phyloP scores from a whole-genome alignment of 2,888 invertebrate genomes.

The Tromatobia lineatoria region DNA sequence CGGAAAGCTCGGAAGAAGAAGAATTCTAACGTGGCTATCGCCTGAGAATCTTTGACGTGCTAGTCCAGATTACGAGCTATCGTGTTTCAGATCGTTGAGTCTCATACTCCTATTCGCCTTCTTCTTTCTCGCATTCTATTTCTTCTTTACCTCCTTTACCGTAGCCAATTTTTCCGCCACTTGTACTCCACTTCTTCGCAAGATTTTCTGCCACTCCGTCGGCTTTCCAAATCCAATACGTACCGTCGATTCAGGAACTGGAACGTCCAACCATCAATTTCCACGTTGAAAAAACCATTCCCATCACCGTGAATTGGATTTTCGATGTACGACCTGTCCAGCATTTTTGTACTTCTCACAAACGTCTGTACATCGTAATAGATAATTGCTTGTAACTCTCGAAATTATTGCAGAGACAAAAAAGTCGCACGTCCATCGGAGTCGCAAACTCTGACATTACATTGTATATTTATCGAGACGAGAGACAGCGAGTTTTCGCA shows the following conservation, averaged over 20 bases:
- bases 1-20: conserved; percentile 14
- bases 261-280: conserved; percentile 50
- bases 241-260: conserved; percentile 42
- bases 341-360: conserved; percentile 32
- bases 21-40: conserved; percentile 47
- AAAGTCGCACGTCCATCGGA: conserved; percentile 14
- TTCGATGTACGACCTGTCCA: conserved; percentile 16
- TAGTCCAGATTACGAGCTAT: conserved; percentile 55
- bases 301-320: conserved; percentile 5
- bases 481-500: conserved; percentile 31
- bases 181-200: conserved; percentile 17
- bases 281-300: conserved; percentile 1
- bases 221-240: conserved; percentile 1
- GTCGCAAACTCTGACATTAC: conserved; percentile 53
- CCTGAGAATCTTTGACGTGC: conserved; percentile 45
- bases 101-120: conserved; percentile 7
- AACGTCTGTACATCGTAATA: conserved; percentile 37
- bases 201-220: neutral
- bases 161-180: conserved; percentile 17
- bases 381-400: conserved; percentile 1
- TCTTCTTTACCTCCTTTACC: conserved; percentile 14
- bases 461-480: conserved; percentile 49
- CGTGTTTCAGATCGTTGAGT: conserved; percentile 45
- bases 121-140: neutral
- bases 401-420: conserved; percentile 37